Base-by-base conservation (phyloP, 2,797 vertebrate genomes). In the Syngnathus acus region DNA sequence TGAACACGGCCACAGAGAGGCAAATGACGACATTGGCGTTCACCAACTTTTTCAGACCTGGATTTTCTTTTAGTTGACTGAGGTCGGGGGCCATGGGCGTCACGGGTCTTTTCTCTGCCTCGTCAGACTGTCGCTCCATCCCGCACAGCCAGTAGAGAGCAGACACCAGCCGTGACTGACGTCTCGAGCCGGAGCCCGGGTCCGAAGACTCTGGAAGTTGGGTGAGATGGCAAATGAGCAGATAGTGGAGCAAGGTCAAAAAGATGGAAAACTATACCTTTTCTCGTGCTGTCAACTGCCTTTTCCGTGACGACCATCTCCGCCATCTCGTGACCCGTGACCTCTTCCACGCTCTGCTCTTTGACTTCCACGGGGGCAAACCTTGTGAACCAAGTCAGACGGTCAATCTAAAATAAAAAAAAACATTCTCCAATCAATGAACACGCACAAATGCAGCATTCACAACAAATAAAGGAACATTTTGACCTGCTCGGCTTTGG, bases 381-480 rank as follows among this genome's bases (percentile, higher is more conserved):
- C 14, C 93, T 92, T 0, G 95, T 98, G 82, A 90, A 96, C 97
- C 97, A 99, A 40, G 95, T 99, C 40, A 98, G 91, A 16, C 89
- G 91, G 60, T 84, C 92, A 39, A 97, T 75, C 96, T 98, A 83
- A 55, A 39, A 6, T 10, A 68, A 43, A 14, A 4, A 47, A 19
- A 9, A 6, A 13, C 7, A 5, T 54, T 5, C 51, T 54, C 10
- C 13, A 4, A 6, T 26, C 26, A 14, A 17, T 2, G 2, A 50
- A 6, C 19, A n/a, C 6, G 4, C 32, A 32, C 32, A 32, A 32
- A 32, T 4, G 32, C 32, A 32, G 4, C 32, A 32, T 32, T 32
- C 32, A 32, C 32, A 32, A 32, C 32, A 32, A 32, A 32, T 32
- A 32, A 32, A 32, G 32, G 32, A 32, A 32, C 32, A 32, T 32